Conservation (phyloP, 2,888 invertebrate species). For the Acleris cristana region DNA sequence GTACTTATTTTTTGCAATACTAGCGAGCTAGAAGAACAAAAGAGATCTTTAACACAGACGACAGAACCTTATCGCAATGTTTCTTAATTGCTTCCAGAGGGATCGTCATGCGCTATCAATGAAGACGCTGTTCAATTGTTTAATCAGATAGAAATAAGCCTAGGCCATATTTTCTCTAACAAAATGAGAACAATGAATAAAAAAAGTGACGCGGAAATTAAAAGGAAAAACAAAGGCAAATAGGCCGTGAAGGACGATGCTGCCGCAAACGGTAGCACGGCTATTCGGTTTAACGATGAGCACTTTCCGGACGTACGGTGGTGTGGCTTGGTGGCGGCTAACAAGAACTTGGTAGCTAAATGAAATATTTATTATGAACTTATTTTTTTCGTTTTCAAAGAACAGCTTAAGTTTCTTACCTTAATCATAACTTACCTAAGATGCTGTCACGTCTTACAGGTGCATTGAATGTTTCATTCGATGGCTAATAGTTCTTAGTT, state of each 20-base stretch:
- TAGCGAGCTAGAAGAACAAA: slow-evolving; percentile 24
- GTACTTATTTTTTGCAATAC: slow-evolving; percentile 19
- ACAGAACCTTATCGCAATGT: slow-evolving; percentile 29
- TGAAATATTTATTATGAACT: not conserved
- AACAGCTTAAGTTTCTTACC: not conserved
- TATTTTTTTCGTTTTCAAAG: not conserved
- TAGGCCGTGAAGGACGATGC: slow-evolving; percentile 65
- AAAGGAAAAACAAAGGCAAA: slow-evolving; percentile 73
- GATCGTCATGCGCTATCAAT: slow-evolving; percentile 32
- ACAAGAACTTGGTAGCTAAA: slow-evolving; percentile 6
- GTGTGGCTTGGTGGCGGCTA: not conserved
- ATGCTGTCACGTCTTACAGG: no score
- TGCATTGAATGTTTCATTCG: no score
- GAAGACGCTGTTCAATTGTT: slow-evolving; percentile 27
- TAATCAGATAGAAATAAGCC: slow-evolving; percentile 33
- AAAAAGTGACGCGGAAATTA: slow-evolving; percentile 71
- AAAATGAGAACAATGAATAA: slow-evolving; percentile 61
- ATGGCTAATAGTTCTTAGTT: no score
- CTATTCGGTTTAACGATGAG: slow-evolving; percentile 64
- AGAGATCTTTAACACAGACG: slow-evolving; percentile 15
- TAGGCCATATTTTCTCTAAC: slow-evolving; percentile 56
- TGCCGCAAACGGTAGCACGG: slow-evolving; percentile 52
- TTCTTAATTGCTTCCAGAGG: slow-evolving; percentile 32
- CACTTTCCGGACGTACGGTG: slow-evolving; percentile 47
- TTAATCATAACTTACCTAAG: not conserved